phyloP scores from a whole-genome alignment of 2,797 vertebrate genomes.

The Simalia tracyae region DNA sequence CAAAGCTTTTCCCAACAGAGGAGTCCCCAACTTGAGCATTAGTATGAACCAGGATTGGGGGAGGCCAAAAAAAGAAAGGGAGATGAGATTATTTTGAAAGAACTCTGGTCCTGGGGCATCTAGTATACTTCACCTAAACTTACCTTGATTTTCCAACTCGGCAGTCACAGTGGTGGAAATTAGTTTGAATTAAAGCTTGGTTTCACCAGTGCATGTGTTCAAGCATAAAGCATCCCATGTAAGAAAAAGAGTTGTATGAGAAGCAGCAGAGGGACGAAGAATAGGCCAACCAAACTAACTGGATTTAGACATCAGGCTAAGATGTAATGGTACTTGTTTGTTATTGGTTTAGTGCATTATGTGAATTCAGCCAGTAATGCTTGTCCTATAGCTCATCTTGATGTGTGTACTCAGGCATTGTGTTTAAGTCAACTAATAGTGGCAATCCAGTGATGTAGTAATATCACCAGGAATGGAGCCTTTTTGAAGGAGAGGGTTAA shows the following conservation, averaged over 20 bases:
- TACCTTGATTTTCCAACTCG: not conserved
- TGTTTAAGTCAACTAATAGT: not conserved
- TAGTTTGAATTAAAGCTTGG: not conserved
- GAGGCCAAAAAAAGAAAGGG: not conserved
- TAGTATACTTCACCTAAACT: not conserved
- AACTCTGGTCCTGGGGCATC: not conserved
- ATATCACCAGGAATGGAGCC: not conserved
- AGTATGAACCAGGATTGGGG: not conserved
- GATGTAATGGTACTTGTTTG: not conserved
- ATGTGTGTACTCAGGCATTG: not conserved
- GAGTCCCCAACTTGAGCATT: not conserved
- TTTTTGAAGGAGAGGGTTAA: not conserved
- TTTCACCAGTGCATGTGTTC: not conserved
- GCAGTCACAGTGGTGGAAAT: not conserved
- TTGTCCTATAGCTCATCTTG: not conserved
- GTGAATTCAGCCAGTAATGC: not conserved
- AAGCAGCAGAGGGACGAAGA: not conserved
- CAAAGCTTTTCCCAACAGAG: not conserved
- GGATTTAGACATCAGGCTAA: not conserved
- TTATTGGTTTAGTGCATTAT: not conserved
- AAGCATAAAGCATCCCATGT: not conserved
- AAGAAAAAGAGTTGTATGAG: not conserved
- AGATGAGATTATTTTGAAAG: not conserved
- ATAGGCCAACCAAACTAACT: not conserved
- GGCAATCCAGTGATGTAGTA: not conserved